These are phyloP conservation scores for Eumerus sabulonum DNA, from an alignment of 2,888 invertebrate genomes.

Conservation along the genomic window DNA sequence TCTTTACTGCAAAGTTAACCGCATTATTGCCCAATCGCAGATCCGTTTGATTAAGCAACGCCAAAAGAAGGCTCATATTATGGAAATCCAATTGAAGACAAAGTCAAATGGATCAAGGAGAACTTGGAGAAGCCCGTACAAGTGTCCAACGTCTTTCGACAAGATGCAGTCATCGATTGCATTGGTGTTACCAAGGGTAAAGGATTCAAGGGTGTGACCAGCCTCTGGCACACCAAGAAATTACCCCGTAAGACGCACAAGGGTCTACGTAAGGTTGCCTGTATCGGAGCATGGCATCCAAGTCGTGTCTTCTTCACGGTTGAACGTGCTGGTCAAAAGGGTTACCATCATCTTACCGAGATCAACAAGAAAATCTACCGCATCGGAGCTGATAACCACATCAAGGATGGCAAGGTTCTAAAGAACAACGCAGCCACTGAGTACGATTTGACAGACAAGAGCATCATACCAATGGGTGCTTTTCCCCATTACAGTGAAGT, in stretches of 20 bases:
- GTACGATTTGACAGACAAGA: constrained; percentile 81
- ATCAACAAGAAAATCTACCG: constrained; percentile 99
- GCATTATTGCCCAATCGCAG: constrained; percentile 98
- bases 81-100: constrained; percentile 99
- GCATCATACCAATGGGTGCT: constrained; percentile 99
- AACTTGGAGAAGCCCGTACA: constrained; percentile 97
- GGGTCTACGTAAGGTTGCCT: constrained; percentile 99
- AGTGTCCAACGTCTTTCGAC: constrained; percentile 92
- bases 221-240: constrained; percentile 99
- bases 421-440: constrained; percentile 99
- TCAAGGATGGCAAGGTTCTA: constrained; percentile 92
- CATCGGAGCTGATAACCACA: constrained; percentile 91
- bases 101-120: constrained; percentile 98
- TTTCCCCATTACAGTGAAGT: constrained; percentile 99
- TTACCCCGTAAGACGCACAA: constrained; percentile 99
- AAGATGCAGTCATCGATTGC: constrained; percentile 99
- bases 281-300: constrained; percentile 99
- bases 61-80: constrained; percentile 99
- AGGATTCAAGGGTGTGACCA: constrained; percentile 99
- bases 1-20: constrained; percentile 97
- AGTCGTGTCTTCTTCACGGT: constrained; percentile 99
- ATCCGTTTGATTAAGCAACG: constrained; percentile 98
- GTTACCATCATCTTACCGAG: constrained; percentile 99
- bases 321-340: constrained; percentile 95
- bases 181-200: constrained; percentile 99